phyloP scores from a whole-genome alignment of 2,113 vertebrate genomes.

The Tautogolabrus adspersus region DNA sequence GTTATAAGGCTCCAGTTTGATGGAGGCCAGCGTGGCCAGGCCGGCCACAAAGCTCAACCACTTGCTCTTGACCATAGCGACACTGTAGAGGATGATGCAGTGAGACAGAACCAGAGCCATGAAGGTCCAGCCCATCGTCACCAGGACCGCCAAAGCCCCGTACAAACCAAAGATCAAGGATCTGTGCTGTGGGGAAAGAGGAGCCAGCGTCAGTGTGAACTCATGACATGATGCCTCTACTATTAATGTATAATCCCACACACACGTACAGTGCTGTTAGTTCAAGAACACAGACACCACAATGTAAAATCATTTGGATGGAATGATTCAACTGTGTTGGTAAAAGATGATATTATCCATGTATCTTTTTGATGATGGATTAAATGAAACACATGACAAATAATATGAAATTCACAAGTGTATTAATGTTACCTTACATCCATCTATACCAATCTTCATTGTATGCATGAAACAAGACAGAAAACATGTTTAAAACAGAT shows the following conservation, averaged over 20 bases:
- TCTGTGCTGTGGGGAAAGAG: slow-evolving; percentile 87
- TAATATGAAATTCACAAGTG: slow-evolving; percentile 38
- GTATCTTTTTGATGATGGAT: not conserved
- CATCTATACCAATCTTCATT: slow-evolving; percentile 80
- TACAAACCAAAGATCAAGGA: slow-evolving; percentile 91
- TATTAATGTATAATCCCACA: not conserved
- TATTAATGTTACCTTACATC: slow-evolving; percentile 81
- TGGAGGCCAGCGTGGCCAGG: slow-evolving; percentile 91
- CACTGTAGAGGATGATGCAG: slow-evolving; percentile 90
- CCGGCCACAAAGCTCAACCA: slow-evolving; percentile 92
- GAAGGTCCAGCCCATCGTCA: slow-evolving; percentile 92
- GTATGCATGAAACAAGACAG: slow-evolving; percentile 76
- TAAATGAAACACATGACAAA: slow-evolving; percentile 48
- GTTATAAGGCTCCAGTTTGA: slow-evolving; percentile 94
- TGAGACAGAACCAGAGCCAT: slow-evolving; percentile 91
- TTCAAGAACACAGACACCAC: not conserved
- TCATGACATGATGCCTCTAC: not conserved
- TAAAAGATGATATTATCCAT: not conserved
- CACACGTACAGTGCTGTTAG: slow-evolving; percentile 22
- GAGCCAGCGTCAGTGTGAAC: slow-evolving; percentile 36
- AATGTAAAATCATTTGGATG: not conserved
- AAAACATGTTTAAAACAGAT: slow-evolving; percentile 73
- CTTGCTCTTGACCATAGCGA: slow-evolving; percentile 88
- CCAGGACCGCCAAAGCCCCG: slow-evolving; percentile 86
- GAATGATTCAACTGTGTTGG: not conserved